phyloP scores from a whole-genome alignment of 2,113 vertebrate genomes.

The Mobula hypostoma region DNA sequence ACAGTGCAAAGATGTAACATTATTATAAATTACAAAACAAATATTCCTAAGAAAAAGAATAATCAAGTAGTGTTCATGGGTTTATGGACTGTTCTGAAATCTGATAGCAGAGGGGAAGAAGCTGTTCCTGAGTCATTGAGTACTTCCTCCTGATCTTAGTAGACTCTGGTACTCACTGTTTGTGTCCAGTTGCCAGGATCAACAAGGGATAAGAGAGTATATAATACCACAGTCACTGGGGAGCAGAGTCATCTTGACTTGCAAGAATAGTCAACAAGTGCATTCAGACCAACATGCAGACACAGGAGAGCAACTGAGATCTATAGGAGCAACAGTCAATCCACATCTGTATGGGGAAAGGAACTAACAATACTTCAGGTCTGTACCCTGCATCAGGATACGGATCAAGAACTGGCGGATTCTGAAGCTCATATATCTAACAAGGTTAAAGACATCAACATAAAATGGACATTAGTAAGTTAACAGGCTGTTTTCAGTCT shows the following conservation, averaged over 20 bases:
- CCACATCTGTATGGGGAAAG: too few species aligned
- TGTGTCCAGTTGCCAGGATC: background rate
- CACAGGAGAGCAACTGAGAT: too few species aligned
- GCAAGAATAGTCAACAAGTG: background rate
- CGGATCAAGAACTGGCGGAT: background rate
- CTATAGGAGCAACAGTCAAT: background rate
- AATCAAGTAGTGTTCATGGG: too few species aligned
- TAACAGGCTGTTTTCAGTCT: background rate
- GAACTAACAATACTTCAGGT: too few species aligned
- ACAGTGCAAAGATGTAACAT: too few species aligned
- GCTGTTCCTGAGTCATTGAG: too few species aligned
- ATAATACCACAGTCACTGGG: background rate
- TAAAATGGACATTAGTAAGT: background rate
- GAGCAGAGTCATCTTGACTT: background rate
- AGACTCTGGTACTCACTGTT: background rate
- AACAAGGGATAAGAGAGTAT: background rate
- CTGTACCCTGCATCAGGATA: too few species aligned
- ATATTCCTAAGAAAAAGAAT: too few species aligned
- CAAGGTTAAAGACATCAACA: background rate
- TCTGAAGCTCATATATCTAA: background rate
- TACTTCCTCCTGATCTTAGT: too few species aligned
- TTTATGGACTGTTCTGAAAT: too few species aligned
- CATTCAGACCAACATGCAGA: background rate
- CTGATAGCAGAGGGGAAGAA: too few species aligned
- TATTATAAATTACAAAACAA: too few species aligned